These are phyloP conservation scores for Zootoca vivipara DNA, from an alignment of 2,113 vertebrate genomes.

Conservation along the genomic window DNA sequence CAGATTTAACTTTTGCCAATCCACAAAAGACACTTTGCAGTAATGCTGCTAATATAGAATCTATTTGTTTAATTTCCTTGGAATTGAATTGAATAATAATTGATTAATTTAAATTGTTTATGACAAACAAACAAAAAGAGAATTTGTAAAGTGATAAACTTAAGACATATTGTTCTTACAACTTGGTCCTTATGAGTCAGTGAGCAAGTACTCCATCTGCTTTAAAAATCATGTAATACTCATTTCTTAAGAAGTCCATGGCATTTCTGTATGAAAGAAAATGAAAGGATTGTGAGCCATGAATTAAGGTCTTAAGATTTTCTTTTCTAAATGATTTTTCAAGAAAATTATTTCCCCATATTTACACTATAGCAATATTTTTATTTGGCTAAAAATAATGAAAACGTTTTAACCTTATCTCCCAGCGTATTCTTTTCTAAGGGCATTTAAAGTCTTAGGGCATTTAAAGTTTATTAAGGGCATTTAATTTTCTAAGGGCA, in stretches of 20 bases:
- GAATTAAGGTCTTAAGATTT: conserved; percentile 30
- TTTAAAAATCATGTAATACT: conserved; percentile 19
- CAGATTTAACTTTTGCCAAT: not conserved
- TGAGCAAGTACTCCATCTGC: not conserved
- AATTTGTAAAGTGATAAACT: not conserved
- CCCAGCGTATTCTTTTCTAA: too few species aligned
- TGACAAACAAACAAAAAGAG: not conserved
- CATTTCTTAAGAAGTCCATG: conserved; percentile 21
- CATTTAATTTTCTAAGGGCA: too few species aligned
- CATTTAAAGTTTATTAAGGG: not conserved
- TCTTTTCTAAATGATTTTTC: conserved; percentile 47
- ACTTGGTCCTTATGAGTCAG: not conserved
- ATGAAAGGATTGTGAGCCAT: conserved; percentile 45
- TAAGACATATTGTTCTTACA: not conserved
- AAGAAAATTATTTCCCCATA: conserved; percentile 12
- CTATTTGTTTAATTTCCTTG: not conserved
- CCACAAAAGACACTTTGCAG: not conserved
- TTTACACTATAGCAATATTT: too few species aligned
- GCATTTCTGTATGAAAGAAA: conserved; percentile 31
- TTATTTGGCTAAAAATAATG: too few species aligned
- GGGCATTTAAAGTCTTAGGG: conserved; percentile 1
- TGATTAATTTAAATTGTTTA: not conserved
- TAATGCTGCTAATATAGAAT: not conserved
- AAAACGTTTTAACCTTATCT: too few species aligned
- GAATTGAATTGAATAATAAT: not conserved